A percentile compares a stretch with the other conserved stretches of the same genome.
Conservation (phyloP, 2,113 vertebrate species). For the Lycaon pictus region DNA sequence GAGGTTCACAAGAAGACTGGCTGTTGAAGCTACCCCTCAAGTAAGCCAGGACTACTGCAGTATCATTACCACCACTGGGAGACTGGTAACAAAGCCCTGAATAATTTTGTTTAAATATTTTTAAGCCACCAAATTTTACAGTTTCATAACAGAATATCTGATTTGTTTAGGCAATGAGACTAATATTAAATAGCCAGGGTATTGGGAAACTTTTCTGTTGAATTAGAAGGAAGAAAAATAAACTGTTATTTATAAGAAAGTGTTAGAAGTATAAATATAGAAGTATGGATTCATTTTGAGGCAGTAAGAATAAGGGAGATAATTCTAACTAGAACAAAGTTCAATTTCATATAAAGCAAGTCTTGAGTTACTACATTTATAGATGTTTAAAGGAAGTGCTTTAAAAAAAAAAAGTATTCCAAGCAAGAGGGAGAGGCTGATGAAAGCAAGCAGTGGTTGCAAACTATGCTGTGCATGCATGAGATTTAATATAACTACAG, state of each 20-base stretch:
- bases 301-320: background rate
- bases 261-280: background rate
- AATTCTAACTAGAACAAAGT: background rate
- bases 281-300: background rate
- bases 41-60: background rate
- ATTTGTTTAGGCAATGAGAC: background rate
- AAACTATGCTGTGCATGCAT: background rate
- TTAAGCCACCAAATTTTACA: background rate
- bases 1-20: background rate
- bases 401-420: background rate
- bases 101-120: background rate
- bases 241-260: background rate
- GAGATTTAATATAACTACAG: background rate
- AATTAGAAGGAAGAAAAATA: background rate
- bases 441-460: background rate
- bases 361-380: background rate
- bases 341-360: background rate
- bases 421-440: background rate
- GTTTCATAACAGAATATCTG: background rate
- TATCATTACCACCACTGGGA: background rate
- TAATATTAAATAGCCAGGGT: background rate
- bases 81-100: background rate
- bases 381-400: background rate
- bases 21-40: background rate
- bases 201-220: background rate